Percentiles rank a stretch among this genome's conserved stretches.
phyloP scores from a whole-genome alignment of 2,888 invertebrate genomes.

The Phasia obesa region DNA sequence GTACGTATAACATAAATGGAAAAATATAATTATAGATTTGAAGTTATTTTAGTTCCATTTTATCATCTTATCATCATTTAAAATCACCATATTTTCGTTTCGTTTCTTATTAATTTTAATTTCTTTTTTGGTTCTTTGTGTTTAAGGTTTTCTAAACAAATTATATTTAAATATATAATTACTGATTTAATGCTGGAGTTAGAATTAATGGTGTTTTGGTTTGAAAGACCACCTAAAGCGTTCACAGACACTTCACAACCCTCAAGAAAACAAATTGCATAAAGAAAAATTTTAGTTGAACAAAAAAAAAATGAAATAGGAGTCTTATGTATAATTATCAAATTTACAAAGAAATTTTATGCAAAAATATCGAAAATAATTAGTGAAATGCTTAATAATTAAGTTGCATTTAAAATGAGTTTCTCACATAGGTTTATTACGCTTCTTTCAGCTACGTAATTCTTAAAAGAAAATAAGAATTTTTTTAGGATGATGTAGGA shows the following conservation, averaged over 20 bases:
- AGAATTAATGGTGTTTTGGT: conserved; percentile 47
- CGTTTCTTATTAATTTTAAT: not conserved
- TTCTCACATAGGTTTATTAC: conserved; percentile 65
- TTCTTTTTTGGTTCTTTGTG: conserved; percentile 16
- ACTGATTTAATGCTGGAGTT: conserved; percentile 62
- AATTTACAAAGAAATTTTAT: conserved; percentile 64
- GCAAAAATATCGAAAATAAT: conserved; percentile 68
- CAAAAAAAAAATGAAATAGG: conserved; percentile 62
- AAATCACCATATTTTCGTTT: conserved; percentile 4
- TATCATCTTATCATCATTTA: conserved; percentile 37
- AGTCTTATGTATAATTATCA: conserved; percentile 67
- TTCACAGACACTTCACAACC: not conserved
- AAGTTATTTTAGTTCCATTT: conserved; percentile 51
- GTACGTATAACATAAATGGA: conserved; percentile 25
- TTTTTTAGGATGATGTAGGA: no score
- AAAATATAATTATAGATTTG: conserved; percentile 66
- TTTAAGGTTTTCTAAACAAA: conserved; percentile 62
- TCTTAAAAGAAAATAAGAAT: conserved; percentile 13
- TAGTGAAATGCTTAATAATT: conserved; percentile 35
- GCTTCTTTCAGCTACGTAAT: conserved; percentile 37
- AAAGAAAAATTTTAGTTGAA: not conserved
- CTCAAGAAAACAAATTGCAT: not conserved
- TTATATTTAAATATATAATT: conserved; percentile 69
- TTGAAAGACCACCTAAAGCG: conserved; percentile 66
- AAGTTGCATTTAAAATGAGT: not conserved